These are phyloP conservation scores for Clupea harengus DNA, from an alignment of 2,113 vertebrate genomes.

Conservation along the genomic window DNA sequence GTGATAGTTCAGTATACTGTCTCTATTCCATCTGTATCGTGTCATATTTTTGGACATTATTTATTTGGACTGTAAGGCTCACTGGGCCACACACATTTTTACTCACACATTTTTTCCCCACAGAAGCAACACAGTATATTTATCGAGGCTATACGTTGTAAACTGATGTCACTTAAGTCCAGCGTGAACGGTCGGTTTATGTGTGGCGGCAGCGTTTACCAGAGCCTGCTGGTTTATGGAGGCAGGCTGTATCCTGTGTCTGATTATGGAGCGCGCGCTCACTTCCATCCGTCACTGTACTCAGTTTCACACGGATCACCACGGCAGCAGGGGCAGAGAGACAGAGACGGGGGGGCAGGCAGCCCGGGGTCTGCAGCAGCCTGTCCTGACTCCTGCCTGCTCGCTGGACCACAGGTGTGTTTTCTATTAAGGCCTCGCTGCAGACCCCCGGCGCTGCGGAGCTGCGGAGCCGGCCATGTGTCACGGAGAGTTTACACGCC, in stretches of 20 bases:
- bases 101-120: background rate
- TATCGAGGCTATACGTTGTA: conserved; percentile 32
- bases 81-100: background rate
- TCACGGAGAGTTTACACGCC: conserved; percentile 57
- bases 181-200: background rate
- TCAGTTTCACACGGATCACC: background rate
- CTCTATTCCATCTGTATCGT: background rate
- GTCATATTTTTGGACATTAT: background rate
- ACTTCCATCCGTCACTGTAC: background rate
- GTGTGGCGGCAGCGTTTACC: background rate
- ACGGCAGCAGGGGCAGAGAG: background rate
- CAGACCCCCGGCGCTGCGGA: conserved; percentile 38
- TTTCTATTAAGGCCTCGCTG: conserved; percentile 65
- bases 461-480: conserved; percentile 56
- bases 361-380: conserved; percentile 3
- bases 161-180: conserved; percentile 36
- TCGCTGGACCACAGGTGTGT: conserved; percentile 52
- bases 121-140: conserved; percentile 21
- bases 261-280: background rate
- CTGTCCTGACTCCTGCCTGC: conserved; percentile 25
- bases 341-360: background rate
- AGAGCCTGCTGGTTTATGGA: conserved; percentile 12
- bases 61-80: background rate
- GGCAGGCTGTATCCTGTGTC: background rate
- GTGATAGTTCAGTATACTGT: background rate